phyloP scores from a whole-genome alignment of 2,113 vertebrate genomes.

The Notothenia coriiceps region DNA sequence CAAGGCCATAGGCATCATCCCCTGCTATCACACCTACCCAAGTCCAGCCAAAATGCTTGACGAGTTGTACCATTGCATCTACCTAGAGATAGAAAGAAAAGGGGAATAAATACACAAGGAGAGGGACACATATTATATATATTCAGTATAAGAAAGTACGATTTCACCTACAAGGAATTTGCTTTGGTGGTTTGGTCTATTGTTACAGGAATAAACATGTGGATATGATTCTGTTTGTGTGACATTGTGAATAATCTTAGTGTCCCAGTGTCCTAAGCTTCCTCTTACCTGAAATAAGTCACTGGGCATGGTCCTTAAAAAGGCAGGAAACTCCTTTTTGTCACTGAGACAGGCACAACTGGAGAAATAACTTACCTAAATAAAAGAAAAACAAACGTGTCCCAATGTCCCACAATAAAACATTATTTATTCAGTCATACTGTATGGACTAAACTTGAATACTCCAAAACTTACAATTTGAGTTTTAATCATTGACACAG shows the following conservation, averaged over 20 bases:
- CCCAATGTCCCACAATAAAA: not conserved
- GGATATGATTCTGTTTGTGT: not conserved
- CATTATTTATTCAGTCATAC: not conserved
- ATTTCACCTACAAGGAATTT: too few species aligned
- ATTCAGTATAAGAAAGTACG: too few species aligned
- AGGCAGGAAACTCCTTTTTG: conserved; percentile 84
- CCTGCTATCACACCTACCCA: conserved; percentile 87
- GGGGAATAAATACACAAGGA: not conserved
- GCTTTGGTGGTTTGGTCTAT: not conserved
- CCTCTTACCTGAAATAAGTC: conserved; percentile 84
- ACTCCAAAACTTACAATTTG: not conserved
- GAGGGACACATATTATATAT: not conserved
- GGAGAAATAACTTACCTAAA: conserved; percentile 87
- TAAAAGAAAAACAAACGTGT: not conserved
- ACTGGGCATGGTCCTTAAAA: conserved; percentile 87
- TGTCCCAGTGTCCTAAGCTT: not conserved
- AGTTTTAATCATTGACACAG: not conserved
- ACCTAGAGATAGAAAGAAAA: conserved; percentile 61
- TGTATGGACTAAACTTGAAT: not conserved
- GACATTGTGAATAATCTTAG: not conserved
- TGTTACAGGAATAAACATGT: not conserved
- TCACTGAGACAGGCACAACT: conserved; percentile 86
- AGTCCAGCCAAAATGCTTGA: conserved; percentile 85
- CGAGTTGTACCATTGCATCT: conserved; percentile 83
- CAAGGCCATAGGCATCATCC: conserved; percentile 84